These are phyloP conservation scores for Parascotia fuliginaria DNA, from an alignment of 2,888 invertebrate species.

Conservation along the genomic window DNA sequence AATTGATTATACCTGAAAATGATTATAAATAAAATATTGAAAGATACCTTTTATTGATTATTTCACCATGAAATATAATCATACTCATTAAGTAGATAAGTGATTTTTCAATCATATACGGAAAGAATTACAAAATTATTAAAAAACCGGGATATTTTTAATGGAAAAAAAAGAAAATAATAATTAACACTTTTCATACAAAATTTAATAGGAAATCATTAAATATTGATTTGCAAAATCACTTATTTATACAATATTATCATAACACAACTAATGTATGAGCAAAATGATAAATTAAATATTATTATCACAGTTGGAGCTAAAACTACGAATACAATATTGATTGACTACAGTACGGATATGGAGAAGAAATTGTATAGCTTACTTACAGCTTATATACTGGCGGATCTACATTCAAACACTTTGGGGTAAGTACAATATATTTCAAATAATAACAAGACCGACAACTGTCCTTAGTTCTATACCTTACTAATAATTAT, in stretches of 20 bases:
- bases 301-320: constrained; percentile 75
- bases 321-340: constrained; percentile 58
- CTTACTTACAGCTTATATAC: not conserved
- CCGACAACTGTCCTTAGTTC: not conserved
- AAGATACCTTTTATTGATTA: constrained; percentile 24
- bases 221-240: constrained; percentile 13
- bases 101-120: constrained; percentile 17
- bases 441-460: not conserved
- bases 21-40: constrained; percentile 13
- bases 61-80: constrained; percentile 17
- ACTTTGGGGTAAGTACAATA: not conserved
- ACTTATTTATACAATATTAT: constrained; percentile 16
- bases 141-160: no score
- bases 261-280: constrained; percentile 23
- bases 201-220: no score
- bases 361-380: constrained; percentile 1
- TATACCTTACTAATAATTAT: no score
- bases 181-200: no score
- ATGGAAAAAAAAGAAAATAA: no score
- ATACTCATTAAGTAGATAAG: not conserved
- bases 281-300: constrained; percentile 40
- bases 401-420: not conserved
- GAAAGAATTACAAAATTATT: no score
- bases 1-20: not conserved
- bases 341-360: constrained; percentile 9